Conservation (phyloP, 2,113 vertebrate genomes). For the Tetraodon nigroviridis region DNA sequence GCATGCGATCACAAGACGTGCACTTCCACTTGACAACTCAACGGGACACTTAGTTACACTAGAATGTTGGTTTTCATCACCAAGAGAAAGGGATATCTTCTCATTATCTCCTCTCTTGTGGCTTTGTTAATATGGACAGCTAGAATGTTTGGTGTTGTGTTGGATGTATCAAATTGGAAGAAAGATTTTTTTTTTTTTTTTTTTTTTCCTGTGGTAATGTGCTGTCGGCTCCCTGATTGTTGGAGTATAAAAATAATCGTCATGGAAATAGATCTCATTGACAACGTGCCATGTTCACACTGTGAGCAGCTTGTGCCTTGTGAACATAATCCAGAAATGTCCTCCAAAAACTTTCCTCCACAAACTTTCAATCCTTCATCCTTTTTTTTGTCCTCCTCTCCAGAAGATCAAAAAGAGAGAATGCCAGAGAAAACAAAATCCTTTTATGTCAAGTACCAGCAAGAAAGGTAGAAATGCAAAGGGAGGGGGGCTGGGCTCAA, state of each 20-base stretch:
- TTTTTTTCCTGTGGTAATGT: conserved; percentile 61
- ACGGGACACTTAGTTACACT: conserved; percentile 60
- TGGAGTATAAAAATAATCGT: conserved; percentile 79
- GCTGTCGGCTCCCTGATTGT: conserved; percentile 71
- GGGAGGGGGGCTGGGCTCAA: conserved; percentile 31
- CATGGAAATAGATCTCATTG: conserved; percentile 90
- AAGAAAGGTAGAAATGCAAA: conserved; percentile 63
- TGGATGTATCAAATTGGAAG: conserved; percentile 65
- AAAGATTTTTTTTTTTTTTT: conserved; percentile 45
- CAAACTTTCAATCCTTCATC: conserved; percentile 74
- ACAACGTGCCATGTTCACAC: conserved; percentile 88
- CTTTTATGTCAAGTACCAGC: conserved; percentile 56
- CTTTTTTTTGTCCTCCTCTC: conserved; percentile 61
- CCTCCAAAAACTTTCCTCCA: conserved; percentile 77
- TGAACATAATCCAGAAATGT: conserved; percentile 80
- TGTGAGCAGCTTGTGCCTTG: conserved; percentile 87
- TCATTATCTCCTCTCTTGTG: conserved; percentile 63
- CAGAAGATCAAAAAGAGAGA: conserved; percentile 50
- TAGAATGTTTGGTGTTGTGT: conserved; percentile 54
- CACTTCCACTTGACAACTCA: conserved; percentile 62
- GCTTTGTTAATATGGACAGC: conserved; percentile 62
- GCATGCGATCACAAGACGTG: conserved; percentile 63
- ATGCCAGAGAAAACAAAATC: conserved; percentile 61
- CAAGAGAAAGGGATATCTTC: conserved; percentile 40
- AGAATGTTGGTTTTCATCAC: conserved; percentile 23